Base-by-base conservation (phyloP, 2,888 invertebrate genomes). In the Yponomeuta plumbellus region DNA sequence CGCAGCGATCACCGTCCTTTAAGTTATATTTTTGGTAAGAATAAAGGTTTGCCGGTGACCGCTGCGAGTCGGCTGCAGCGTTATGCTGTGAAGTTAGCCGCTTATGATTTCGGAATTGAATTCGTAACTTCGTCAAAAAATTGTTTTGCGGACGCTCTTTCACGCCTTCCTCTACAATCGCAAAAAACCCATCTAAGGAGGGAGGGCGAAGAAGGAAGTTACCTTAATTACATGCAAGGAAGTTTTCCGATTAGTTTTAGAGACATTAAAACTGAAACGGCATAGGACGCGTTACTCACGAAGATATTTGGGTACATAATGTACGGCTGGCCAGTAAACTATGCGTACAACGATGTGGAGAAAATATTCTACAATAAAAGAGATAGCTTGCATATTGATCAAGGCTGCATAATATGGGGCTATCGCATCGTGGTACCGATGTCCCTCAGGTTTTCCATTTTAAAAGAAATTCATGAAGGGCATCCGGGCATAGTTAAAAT, bases 401-500 rank as follows among this genome's bases (percentile, higher is more conserved):
- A n/a, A n/a, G n/a, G n/a, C n/a, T n/a, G n/a, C n/a, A n/a, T n/a
- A n/a, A n/a, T n/a, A n/a, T n/a, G n/a, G n/a, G n/a, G n/a, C n/a
- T n/a, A n/a, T n/a, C n/a, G n/a, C n/a, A n/a, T n/a, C n/a, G n/a
- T n/a, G n/a, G n/a, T n/a, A n/a, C n/a, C n/a, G n/a, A n/a, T n/a
- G n/a, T n/a, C n/a, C n/a, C n/a, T n/a, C n/a, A n/a, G n/a, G n/a
- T n/a, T n/a, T n/a, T n/a, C n/a, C n/a, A n/a, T n/a, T n/a, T n/a
- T n/a, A n/a, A n/a, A n/a, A n/a, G n/a, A n/a, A n/a, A n/a, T n/a
- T n/a, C n/a, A n/a, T n/a, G n/a, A n/a, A n/a, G n/a, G n/a, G n/a
- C n/a, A n/a, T n/a, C n/a, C n/a, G n/a, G n/a, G 74, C 0, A 66
- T 74, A 0, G 69, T 71, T 0, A 70, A 73, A 68, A 74, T 72